These are phyloP conservation scores for Antitype chi DNA, from an alignment of 2,888 invertebrate genomes.

Conservation along the genomic window DNA sequence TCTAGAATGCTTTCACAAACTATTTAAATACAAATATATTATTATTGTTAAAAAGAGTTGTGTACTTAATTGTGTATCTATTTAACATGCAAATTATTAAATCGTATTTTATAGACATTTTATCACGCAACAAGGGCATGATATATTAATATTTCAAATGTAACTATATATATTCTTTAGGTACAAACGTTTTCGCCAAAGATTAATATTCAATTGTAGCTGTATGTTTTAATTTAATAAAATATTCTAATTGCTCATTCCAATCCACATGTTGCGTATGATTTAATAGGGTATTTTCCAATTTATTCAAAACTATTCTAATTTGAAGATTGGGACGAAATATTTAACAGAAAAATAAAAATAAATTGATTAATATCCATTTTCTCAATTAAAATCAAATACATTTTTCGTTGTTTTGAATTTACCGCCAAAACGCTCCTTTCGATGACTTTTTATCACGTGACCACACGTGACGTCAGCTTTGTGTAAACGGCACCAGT, in stretches of 20 bases:
- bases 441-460: too few relatives aligned
- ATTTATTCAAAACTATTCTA: too few relatives aligned
- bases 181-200: not conserved
- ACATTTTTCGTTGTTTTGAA: too few relatives aligned
- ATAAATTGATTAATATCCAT: too few relatives aligned
- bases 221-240: not conserved
- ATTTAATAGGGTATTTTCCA: too few relatives aligned
- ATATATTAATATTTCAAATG: not conserved
- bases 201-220: not conserved
- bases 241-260: slow-evolving; percentile 2
- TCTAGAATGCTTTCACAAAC: slow-evolving; percentile 1
- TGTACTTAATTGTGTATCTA: slow-evolving; percentile 18
- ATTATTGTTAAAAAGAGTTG: not conserved
- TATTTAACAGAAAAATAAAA: too few relatives aligned
- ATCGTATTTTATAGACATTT: slow-evolving; percentile 10
- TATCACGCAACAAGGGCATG: not conserved
- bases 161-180: not conserved
- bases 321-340: too few relatives aligned
- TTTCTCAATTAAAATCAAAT: too few relatives aligned
- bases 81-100: slow-evolving; percentile 33
- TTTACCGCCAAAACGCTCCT: too few relatives aligned
- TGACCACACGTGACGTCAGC: too few relatives aligned
- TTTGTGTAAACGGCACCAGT: too few relatives aligned
- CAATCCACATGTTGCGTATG: not conserved
- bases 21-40: slow-evolving; percentile 3